Conservation (phyloP, 2,888 invertebrate genomes). For the Dioctria linearis region DNA sequence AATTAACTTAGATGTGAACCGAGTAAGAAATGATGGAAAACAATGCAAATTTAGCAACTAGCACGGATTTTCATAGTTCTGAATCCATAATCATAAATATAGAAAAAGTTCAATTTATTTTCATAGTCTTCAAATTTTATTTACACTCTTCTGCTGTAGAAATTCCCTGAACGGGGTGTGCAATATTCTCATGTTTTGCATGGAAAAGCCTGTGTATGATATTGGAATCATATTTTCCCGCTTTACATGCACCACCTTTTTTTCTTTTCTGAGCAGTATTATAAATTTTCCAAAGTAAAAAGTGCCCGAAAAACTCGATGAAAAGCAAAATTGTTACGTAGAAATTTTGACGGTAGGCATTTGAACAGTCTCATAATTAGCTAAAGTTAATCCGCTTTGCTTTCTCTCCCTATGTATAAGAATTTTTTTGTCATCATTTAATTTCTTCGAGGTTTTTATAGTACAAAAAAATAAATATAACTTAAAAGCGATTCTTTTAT, state of each 20-base stretch:
- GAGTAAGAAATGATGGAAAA: background rate
- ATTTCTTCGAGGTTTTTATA: conserved; percentile 13
- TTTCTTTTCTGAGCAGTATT: background rate
- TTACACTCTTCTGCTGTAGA: background rate
- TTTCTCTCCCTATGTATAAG: background rate
- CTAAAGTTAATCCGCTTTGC: conserved; percentile 46
- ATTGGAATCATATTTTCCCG: background rate
- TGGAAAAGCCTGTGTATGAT: background rate
- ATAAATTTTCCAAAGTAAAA: conserved; percentile 1
- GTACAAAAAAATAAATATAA: background rate
- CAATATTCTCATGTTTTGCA: background rate
- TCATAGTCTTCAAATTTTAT: background rate
- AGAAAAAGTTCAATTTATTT: background rate
- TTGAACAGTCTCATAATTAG: conserved; percentile 59
- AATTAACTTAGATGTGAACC: background rate
- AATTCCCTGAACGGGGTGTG: background rate
- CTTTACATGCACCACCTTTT: background rate
- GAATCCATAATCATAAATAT: background rate
- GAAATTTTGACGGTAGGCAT: conserved; percentile 57
- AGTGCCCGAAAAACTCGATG: background rate
- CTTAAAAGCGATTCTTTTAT: conserved; percentile 30
- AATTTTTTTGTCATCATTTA: background rate
- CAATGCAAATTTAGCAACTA: background rate
- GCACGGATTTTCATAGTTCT: background rate
- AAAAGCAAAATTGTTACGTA: conserved; percentile 52